Evolutionary conservation across 2,888 invertebrate genomes (phyloP).

Genomic region (Eurytoma adleriae): DNA sequence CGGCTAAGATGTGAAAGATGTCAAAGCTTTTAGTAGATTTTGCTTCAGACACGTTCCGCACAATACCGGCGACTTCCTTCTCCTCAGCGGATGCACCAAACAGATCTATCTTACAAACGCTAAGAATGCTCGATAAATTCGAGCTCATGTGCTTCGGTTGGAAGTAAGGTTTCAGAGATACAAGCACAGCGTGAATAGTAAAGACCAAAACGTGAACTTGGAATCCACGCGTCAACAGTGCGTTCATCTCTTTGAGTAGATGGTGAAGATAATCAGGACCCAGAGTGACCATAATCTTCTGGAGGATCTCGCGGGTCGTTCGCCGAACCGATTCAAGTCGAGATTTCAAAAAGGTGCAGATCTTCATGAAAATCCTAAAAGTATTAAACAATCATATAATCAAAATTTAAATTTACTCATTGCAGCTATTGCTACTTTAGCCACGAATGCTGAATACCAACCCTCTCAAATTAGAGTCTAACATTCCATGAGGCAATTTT

Average conservation of each 20-base stretch:
- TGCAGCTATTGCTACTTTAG: not conserved
- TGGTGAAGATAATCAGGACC: conserved; percentile 89
- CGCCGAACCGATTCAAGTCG: conserved; percentile 91
- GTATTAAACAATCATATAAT: conserved; percentile 25
- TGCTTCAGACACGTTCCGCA: conserved; percentile 88
- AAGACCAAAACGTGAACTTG: conserved; percentile 95
- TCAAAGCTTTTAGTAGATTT: conserved; percentile 91
- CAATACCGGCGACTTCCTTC: conserved; percentile 92
- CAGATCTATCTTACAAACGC: conserved; percentile 90
- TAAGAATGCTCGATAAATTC: conserved; percentile 86
- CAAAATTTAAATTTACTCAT: conserved; percentile 1
- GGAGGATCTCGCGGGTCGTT: conserved; percentile 92
- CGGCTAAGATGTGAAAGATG: conserved; percentile 88
- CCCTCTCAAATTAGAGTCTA: conserved; percentile 90
- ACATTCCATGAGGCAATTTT: conserved; percentile 85
- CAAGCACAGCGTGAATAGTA: conserved; percentile 90
- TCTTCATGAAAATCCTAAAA: conserved; percentile 88
- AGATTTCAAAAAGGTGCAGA: conserved; percentile 94
- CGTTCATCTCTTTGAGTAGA: conserved; percentile 88
- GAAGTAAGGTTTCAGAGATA: conserved; percentile 83
- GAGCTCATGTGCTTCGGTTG: conserved; percentile 87
- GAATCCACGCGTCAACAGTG: conserved; percentile 90
- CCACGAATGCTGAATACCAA: conserved; percentile 74
- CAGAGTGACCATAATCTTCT: conserved; percentile 90
- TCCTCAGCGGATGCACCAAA: conserved; percentile 94